These are phyloP conservation scores for Takifugu flavidus DNA, from an alignment of 2,113 vertebrate species.

Conservation along the genomic window DNA sequence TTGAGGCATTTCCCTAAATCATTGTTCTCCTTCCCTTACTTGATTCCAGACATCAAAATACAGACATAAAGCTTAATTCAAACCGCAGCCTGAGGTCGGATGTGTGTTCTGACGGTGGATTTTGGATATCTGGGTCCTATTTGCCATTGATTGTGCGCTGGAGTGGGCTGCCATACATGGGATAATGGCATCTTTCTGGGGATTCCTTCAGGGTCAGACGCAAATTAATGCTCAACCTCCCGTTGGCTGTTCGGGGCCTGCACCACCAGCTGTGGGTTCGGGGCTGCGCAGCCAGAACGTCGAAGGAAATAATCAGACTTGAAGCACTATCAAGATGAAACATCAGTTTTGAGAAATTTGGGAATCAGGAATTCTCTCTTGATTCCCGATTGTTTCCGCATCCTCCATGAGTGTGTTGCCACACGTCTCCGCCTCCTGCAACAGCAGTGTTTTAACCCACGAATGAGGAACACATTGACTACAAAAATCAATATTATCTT, in stretches of 20 bases:
- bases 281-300: constrained; percentile 18
- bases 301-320: constrained; percentile 2
- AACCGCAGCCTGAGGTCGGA: constrained; percentile 30
- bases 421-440: too few relatives aligned
- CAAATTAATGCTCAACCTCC: constrained; percentile 69
- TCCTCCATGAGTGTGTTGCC: not conserved
- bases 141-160: constrained; percentile 60
- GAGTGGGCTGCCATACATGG: constrained; percentile 49
- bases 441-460: too few relatives aligned
- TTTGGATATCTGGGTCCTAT: constrained; percentile 59
- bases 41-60: constrained; percentile 40
- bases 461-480: too few relatives aligned
- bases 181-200: constrained; percentile 71
- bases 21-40: constrained; percentile 13
- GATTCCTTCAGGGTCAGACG: constrained; percentile 73
- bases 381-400: not conserved
- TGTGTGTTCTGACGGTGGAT: constrained; percentile 40
- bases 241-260: constrained; percentile 55
- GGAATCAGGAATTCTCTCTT: not conserved
- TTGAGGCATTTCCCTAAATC: not conserved
- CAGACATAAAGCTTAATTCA: constrained; percentile 43
- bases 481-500: too few relatives aligned
- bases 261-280: constrained; percentile 51
- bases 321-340: constrained; percentile 15
- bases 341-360: not conserved